These are phyloP conservation scores for Sebastes jordani DNA, from an alignment of 2,797 vertebrate genomes.

Conservation along the genomic window DNA sequence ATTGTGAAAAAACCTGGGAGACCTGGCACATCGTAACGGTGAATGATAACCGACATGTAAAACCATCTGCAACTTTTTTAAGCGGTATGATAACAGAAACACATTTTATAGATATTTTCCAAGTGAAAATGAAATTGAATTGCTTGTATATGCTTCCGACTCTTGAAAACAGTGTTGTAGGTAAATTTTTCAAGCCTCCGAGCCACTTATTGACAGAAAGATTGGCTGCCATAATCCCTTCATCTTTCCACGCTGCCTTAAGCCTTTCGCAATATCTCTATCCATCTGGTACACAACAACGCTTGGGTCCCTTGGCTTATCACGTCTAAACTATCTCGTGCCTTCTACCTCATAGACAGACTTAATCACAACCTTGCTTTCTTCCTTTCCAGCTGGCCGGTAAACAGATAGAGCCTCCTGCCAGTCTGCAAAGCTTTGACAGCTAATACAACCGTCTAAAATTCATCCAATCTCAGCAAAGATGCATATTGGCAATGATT, in stretches of 20 bases:
- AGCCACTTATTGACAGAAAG: conserved; percentile 65
- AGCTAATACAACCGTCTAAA: conserved; percentile 38
- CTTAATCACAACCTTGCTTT: conserved; percentile 66
- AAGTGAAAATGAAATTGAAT: background rate
- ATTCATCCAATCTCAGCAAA: conserved; percentile 24
- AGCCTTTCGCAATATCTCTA: conserved; percentile 61
- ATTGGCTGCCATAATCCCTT: conserved; percentile 65
- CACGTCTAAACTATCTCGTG: conserved; percentile 52
- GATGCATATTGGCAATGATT: conserved; percentile 18
- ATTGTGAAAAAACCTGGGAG: background rate
- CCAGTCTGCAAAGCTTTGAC: conserved; percentile 47
- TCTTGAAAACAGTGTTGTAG: conserved; percentile 38
- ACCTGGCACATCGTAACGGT: background rate
- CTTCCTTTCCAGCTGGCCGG: conserved; percentile 55
- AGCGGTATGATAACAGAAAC: background rate
- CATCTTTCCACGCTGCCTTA: conserved; percentile 58
- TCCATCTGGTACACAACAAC: conserved; percentile 66
- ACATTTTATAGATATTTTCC: conserved; percentile 2
- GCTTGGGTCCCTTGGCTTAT: conserved; percentile 65
- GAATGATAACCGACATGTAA: background rate
- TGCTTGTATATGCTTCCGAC: background rate
- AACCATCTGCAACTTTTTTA: background rate
- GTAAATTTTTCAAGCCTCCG: conserved; percentile 42
- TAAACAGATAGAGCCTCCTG: conserved; percentile 41
- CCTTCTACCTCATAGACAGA: conserved; percentile 54